Conservation (phyloP, 53 echinoderm and acorn worm genomes). For the Paracentrotus lividus region DNA sequence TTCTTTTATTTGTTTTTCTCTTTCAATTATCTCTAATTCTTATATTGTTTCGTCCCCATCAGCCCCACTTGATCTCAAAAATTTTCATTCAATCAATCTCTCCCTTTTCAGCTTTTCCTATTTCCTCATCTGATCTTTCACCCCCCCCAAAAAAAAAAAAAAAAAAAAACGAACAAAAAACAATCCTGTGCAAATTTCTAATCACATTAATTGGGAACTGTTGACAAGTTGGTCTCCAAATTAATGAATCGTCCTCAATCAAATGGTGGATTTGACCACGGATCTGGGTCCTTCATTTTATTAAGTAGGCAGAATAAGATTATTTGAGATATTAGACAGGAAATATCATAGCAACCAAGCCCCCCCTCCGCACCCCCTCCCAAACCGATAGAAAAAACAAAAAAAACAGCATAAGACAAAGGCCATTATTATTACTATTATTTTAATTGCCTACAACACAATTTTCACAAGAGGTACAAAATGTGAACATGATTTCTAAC, state of each 20-base stretch:
- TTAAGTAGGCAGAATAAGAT: background rate
- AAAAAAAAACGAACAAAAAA: no score
- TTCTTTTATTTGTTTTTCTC: background rate
- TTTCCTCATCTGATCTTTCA: background rate
- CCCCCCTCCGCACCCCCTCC: background rate
- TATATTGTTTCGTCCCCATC: background rate
- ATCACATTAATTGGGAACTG: background rate
- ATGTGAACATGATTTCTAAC: no score
- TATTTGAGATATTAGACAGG: background rate
- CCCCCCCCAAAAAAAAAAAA: background rate
- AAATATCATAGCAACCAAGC: background rate
- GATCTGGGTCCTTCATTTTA: background rate
- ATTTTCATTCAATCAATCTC: background rate
- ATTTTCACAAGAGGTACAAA: no score
- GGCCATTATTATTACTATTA: no score
- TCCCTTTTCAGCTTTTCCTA: background rate
- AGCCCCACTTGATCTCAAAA: background rate
- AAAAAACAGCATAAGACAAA: no score
- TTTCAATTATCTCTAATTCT: background rate
- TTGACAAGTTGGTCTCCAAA: slow-evolving; percentile 8
- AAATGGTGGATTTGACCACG: background rate
- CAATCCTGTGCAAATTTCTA: background rate
- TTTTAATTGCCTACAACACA: no score
- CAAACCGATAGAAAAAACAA: background rate
- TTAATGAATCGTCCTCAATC: background rate